A percentile compares a stretch with the other conserved stretches of the same genome.
These are phyloP conservation scores for Thaumatotibia leucotreta DNA, from an alignment of 1,140 invertebrate species.

Conservation along the genomic window DNA sequence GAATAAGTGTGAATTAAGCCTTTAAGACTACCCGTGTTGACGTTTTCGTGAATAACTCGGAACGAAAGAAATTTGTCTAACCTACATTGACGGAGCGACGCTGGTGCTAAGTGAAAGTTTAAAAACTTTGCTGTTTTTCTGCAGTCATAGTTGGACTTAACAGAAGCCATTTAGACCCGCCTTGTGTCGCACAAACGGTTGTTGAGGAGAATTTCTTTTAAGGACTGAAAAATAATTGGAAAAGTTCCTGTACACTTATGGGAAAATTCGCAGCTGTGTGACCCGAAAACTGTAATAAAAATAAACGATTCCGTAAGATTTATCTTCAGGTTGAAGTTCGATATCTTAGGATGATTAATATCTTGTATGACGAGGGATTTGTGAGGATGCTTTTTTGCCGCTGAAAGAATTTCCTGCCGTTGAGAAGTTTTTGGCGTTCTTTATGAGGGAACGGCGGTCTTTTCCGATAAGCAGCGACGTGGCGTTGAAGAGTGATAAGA, in stretches of 20 bases:
- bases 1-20: slow-evolving; percentile 20
- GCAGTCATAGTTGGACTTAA: slow-evolving; percentile 27
- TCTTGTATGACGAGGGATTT: slow-evolving; percentile 27
- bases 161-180: slow-evolving; percentile 32
- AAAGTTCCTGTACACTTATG: slow-evolving; percentile 47
- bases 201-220: slow-evolving; percentile 27
- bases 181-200: slow-evolving; percentile 23
- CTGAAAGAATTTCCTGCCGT: slow-evolving; percentile 28
- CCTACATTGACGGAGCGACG: slow-evolving; percentile 52
- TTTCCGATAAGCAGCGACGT: slow-evolving; percentile 68
- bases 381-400: slow-evolving; percentile 56
- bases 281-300: slow-evolving; percentile 56
- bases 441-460: slow-evolving; percentile 73
- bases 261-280: slow-evolving; percentile 46
- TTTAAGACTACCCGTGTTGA: slow-evolving; percentile 28
- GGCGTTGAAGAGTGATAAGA: slow-evolving; percentile 68
- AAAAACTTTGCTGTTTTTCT: slow-evolving; percentile 42
- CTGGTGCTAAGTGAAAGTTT: slow-evolving; percentile 62
- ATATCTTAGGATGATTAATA: slow-evolving; percentile 64
- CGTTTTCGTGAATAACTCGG: slow-evolving; percentile 35
- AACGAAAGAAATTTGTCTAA: slow-evolving; percentile 47
- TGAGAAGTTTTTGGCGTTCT: slow-evolving; percentile 40
- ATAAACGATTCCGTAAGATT: slow-evolving; percentile 58
- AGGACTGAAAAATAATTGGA: slow-evolving; percentile 50
- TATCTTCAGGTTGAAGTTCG: slow-evolving; percentile 41